These are phyloP conservation scores for Gallirallus australis DNA, from an alignment of 2,797 vertebrate species.

Conservation along the genomic window DNA sequence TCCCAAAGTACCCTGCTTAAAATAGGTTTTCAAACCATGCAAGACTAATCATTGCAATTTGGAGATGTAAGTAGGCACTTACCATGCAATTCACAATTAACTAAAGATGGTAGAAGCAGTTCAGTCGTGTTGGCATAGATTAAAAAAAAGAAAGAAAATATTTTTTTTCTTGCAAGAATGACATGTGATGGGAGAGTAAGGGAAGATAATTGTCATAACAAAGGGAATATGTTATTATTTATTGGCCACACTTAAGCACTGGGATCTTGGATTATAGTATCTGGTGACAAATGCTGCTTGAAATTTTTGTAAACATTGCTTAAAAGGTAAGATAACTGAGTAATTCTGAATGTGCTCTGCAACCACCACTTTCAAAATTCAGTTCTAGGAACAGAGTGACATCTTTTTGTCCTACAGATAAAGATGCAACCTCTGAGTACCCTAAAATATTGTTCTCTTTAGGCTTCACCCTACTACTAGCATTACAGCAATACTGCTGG, in stretches of 20 bases:
- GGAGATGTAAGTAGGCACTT: slow-evolving; percentile 49
- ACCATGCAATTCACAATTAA: slow-evolving; percentile 60
- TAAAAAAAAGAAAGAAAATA: neutral
- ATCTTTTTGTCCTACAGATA: neutral
- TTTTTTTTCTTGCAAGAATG: slow-evolving; percentile 62
- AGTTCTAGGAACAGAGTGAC: neutral
- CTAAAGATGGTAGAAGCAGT: slow-evolving; percentile 48
- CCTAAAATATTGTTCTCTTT: neutral
- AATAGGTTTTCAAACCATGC: slow-evolving; percentile 55
- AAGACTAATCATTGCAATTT: slow-evolving; percentile 46
- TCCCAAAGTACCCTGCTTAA: slow-evolving; percentile 36
- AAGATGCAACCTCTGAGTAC: neutral
- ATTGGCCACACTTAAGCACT: slow-evolving; percentile 65
- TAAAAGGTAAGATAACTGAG: slow-evolving; percentile 35
- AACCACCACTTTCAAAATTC: slow-evolving; percentile 9
- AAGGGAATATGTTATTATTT: slow-evolving; percentile 76
- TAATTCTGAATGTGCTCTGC: neutral
- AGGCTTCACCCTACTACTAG: neutral
- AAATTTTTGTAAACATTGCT: slow-evolving; percentile 67
- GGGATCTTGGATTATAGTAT: slow-evolving; percentile 63
- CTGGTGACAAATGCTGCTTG: slow-evolving; percentile 63
- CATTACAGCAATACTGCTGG: neutral
- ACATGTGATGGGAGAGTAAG: slow-evolving; percentile 71
- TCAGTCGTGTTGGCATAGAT: slow-evolving; percentile 40
- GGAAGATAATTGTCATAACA: slow-evolving; percentile 75